Evolutionary conservation across 2,113 vertebrate species (phyloP).

Genomic region (Ariopsis seemanni): DNA sequence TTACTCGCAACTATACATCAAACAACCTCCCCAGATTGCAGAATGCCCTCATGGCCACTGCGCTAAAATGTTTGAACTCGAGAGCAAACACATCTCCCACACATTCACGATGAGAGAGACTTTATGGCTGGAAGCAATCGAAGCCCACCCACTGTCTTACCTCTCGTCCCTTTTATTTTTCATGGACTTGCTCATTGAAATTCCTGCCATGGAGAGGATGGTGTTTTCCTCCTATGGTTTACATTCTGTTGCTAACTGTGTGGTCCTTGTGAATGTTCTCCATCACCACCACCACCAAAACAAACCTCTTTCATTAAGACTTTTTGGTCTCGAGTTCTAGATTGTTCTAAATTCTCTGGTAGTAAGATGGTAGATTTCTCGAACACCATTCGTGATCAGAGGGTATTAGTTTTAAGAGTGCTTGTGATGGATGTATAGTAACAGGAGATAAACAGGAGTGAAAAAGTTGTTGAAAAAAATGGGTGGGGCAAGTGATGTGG

Average conservation of each 20-base stretch:
- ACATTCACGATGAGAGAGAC: background rate
- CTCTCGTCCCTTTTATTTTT: slow-evolving; percentile 11
- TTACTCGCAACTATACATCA: slow-evolving; percentile 1
- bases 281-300: background rate
- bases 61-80: slow-evolving; percentile 14
- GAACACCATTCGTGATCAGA: background rate
- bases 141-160: slow-evolving; percentile 27
- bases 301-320: slow-evolving; percentile 6
- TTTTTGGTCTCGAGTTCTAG: background rate
- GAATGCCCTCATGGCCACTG: background rate
- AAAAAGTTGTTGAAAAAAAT: background rate
- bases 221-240: background rate
- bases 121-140: slow-evolving; percentile 6
- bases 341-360: background rate
- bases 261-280: background rate
- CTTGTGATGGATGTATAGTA: background rate
- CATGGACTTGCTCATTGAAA: slow-evolving; percentile 4
- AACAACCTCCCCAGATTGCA: slow-evolving; percentile 10
- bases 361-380: background rate
- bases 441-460: background rate
- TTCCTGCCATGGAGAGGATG: background rate
- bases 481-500: background rate
- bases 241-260: background rate
- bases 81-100: slow-evolving; percentile 20
- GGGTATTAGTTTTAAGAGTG: background rate